Evolutionary conservation across 2,113 vertebrate species (phyloP), one percentile per base, ranked within the genome.

Genomic region (Ciconia maguari): DNA sequence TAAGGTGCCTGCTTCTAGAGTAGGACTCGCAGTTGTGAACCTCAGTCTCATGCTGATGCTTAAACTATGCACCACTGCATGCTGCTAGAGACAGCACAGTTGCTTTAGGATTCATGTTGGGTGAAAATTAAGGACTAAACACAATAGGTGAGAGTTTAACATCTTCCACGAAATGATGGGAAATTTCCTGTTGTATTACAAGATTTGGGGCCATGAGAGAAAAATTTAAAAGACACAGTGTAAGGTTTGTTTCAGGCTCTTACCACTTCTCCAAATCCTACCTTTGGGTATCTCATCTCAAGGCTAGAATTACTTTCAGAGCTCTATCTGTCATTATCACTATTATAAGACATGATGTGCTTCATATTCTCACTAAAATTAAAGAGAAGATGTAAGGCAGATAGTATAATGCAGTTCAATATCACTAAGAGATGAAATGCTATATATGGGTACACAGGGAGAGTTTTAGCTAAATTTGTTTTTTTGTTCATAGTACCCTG

Each of bases 351-450:
- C 57, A 49, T 6, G 10, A 54, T 38, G 17, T 86, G 60, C 51
- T 86, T 93, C 88, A 89, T 81, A 93, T 94, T 95, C 90, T 78
- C 68, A 58, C 85, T 90, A 75, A 95, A 95, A 96, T 96, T 91
- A 88, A 92, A 88, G 20, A 92, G 85, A 86, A 88, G 13, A 91
- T 80, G 16, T 74, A 87, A 91, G 44, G 52, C n/a, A 86, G 85
- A 55, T 71, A 77, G 38, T 58, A 75, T 66, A 86, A 89, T 51
- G 71, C 24, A 87, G 57, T 77, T 95, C 78, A 82, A 74, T 89
- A 93, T 87, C 62, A 87, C 78, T 81, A 88, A 68, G 85, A 94
- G 69, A 95, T 76, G 14, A 92, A 96, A 87, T 70, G 27, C 54
- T 58, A 71, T 83, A 38, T 61, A 92, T 90, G 76, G 32, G 75